A percentile compares a stretch with the other conserved stretches of the same genome.
Conservation (phyloP, 2,113 vertebrate species). For the Mustelus asterias region DNA sequence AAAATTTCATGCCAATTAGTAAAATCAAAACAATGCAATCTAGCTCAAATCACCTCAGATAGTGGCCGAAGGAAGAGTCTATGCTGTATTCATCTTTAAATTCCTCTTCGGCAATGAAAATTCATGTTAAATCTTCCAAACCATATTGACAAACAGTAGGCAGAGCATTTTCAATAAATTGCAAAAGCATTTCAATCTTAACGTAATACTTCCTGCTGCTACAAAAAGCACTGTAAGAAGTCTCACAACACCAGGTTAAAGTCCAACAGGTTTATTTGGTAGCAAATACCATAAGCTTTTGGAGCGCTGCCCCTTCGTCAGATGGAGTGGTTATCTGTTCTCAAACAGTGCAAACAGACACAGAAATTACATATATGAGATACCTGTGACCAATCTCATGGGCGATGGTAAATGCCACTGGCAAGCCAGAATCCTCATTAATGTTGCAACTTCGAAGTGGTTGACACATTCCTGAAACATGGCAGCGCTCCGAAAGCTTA, state of each 20-base stretch:
- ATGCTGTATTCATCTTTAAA: background rate
- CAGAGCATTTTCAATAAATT: background rate
- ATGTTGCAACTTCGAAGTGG: slow-evolving; percentile 93
- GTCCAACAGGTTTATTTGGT: no score
- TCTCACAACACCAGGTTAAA: no score
- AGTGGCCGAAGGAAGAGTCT: background rate
- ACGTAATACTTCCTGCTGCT: background rate
- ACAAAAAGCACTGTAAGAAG: no score
- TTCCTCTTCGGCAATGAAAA: background rate
- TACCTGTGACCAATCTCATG: slow-evolving; percentile 98
- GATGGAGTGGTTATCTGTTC: no score
- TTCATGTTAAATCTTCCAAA: background rate
- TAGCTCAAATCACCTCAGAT: background rate
- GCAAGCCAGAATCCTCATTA: slow-evolving; percentile 93
- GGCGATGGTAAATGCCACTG: slow-evolving; percentile 88
- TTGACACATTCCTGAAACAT: slow-evolving; percentile 96
- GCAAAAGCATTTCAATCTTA: background rate
- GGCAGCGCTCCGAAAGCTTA: no score
- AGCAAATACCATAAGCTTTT: no score
- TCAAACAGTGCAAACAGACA: no score
- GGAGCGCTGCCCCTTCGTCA: no score
- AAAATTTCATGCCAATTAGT: background rate
- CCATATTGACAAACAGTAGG: background rate
- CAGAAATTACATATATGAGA: no score
- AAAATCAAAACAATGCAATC: background rate